These are phyloP conservation scores for Amiota minor DNA, from an alignment of 2,888 invertebrate genomes.

Conservation along the genomic window DNA sequence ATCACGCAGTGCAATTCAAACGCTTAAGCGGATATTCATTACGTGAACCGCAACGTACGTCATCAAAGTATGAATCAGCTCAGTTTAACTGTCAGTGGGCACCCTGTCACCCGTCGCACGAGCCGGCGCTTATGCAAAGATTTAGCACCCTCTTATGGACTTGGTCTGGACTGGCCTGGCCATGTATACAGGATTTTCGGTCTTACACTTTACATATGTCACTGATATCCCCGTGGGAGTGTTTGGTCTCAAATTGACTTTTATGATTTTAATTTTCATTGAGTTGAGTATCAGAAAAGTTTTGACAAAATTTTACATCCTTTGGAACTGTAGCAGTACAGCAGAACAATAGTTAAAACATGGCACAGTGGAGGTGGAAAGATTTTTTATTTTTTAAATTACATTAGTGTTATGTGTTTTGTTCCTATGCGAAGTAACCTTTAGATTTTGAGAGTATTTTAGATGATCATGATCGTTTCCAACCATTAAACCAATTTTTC, in stretches of 20 bases:
- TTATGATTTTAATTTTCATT: conserved; percentile 20
- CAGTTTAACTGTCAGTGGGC: conserved; percentile 32
- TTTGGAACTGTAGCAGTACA: conserved; percentile 13
- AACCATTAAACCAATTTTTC: too few species aligned
- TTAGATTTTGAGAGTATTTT: too few species aligned
- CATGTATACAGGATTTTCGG: conserved; percentile 45
- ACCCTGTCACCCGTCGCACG: conserved; percentile 56
- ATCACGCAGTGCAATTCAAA: conserved; percentile 42
- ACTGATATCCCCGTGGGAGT: conserved; percentile 74
- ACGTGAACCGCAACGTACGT: conserved; percentile 64
- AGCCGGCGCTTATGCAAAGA: conserved; percentile 69
- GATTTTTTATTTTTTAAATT: too few species aligned
- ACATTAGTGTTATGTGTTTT: too few species aligned
- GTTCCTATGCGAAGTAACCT: too few species aligned
- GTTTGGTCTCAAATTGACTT: conserved; percentile 61
- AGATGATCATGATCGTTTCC: too few species aligned
- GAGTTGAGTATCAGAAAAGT: conserved; percentile 30
- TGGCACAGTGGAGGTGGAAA: too few species aligned
- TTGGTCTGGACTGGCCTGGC: not conserved
- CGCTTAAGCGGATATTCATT: conserved; percentile 70
- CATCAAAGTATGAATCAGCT: conserved; percentile 13
- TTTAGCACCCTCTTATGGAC: conserved; percentile 67
- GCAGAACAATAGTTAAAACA: too few species aligned
- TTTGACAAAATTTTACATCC: not conserved
- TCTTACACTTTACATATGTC: conserved; percentile 74